Conservation (phyloP, 2,888 invertebrate genomes). For the Homarus gammarus region DNA sequence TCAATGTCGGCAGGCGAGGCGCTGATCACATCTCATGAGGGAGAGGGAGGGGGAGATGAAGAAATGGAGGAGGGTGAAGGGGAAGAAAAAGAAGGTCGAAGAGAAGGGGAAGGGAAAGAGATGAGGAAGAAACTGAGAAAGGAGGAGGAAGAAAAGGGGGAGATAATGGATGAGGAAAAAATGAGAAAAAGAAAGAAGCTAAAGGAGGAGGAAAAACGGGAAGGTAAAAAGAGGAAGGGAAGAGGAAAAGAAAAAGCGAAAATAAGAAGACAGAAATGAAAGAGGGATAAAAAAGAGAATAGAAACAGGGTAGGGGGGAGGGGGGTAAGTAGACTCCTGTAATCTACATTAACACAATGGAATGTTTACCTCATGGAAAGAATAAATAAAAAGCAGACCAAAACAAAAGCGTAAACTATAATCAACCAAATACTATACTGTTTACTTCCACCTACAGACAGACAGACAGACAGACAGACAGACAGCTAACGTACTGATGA, state of each 20-base stretch:
- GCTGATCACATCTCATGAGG: conserved; percentile 13
- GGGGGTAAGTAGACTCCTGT: background rate
- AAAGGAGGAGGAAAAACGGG: background rate
- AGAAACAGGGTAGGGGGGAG: background rate
- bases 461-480: too few species aligned
- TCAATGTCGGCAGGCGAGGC: background rate
- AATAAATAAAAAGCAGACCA: too few species aligned
- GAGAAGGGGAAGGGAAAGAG: too few species aligned
- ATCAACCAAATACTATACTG: too few species aligned
- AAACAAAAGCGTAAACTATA: too few species aligned
- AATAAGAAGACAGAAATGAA: background rate
- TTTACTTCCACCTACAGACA: too few species aligned
- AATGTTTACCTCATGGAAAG: too few species aligned
- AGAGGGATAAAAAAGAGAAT: background rate
- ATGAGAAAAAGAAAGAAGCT: conserved; percentile 3
- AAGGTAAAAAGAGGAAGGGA: background rate
- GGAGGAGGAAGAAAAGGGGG: background rate
- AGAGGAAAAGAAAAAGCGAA: background rate
- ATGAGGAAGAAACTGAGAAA: background rate
- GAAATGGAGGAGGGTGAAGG: background rate
- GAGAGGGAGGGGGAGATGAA: background rate
- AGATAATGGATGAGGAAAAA: background rate
- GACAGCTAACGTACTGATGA: too few species aligned
- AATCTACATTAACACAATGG: too few species aligned
- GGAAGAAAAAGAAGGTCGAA: background rate